Conservation (phyloP, 2,113 vertebrate genomes). For the Lampris incognitus region DNA sequence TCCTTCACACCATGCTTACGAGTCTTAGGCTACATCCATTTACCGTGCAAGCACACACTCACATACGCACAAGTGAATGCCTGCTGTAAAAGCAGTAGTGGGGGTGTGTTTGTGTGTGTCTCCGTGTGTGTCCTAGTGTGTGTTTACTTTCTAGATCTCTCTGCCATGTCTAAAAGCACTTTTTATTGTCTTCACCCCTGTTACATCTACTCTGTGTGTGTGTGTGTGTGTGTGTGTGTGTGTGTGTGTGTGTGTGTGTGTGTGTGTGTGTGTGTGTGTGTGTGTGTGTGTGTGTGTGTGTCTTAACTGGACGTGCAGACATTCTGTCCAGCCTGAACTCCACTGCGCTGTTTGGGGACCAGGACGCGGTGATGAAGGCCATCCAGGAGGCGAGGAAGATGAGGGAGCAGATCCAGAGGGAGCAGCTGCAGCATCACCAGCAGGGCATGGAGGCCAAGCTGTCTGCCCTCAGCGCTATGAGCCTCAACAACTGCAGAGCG, state of each 20-base stretch:
- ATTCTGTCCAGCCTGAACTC: constrained; percentile 99
- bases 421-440: constrained; percentile 91
- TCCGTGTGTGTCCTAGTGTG: not conserved
- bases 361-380: constrained; percentile 99
- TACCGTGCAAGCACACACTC: constrained; percentile 1
- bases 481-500: constrained; percentile 94
- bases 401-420: constrained; percentile 96
- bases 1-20: constrained; percentile 18
- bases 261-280: constrained; percentile 17
- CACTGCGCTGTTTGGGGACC: constrained; percentile 96
- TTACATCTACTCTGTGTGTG: not conserved
- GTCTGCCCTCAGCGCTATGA: constrained; percentile 89
- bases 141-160: not conserved
- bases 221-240: constrained; percentile 25
- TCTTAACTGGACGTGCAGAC: constrained; percentile 78
- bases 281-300: constrained; percentile 11
- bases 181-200: not conserved
- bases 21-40: not conserved
- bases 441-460: constrained; percentile 94
- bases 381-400: constrained; percentile 99
- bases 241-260: not conserved
- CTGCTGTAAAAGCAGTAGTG: too few species aligned
- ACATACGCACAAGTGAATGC: not conserved
- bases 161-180: not conserved
- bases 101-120: too few species aligned